phyloP scores from a whole-genome alignment of 2,888 invertebrate species.

The Epinotia brunnichana region DNA sequence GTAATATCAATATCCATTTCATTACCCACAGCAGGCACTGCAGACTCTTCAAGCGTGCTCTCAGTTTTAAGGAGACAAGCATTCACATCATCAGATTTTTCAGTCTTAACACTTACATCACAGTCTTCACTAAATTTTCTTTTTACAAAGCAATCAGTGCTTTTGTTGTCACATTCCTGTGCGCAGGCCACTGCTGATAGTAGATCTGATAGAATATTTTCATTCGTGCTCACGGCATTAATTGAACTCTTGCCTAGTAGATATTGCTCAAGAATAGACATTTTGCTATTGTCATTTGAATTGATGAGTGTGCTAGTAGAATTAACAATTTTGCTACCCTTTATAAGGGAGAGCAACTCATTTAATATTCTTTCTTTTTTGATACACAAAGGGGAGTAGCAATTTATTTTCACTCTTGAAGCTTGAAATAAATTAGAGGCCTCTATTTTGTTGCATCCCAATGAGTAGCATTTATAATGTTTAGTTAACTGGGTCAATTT shows the following conservation, averaged over 20 bases:
- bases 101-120: constrained; percentile 66
- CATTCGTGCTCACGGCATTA: constrained; percentile 69
- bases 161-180: constrained; percentile 85
- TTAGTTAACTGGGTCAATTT: constrained; percentile 88
- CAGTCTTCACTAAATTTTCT: constrained; percentile 69
- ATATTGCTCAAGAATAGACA: constrained; percentile 88
- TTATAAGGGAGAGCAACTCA: constrained; percentile 86
- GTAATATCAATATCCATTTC: constrained; percentile 81
- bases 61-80: constrained; percentile 76
- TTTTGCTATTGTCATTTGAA: constrained; percentile 80
- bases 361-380: constrained; percentile 88
- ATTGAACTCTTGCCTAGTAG: constrained; percentile 82
- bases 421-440: constrained; percentile 77
- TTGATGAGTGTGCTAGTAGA: constrained; percentile 71
- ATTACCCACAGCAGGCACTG: constrained; percentile 79
- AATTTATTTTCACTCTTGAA: constrained; percentile 81
- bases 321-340: constrained; percentile 82
- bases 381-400: constrained; percentile 92
- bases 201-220: constrained; percentile 85
- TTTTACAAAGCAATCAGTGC: constrained; percentile 74
- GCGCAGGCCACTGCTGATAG: constrained; percentile 85
- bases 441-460: constrained; percentile 85
- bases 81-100: constrained; percentile 62
- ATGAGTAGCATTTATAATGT: constrained; percentile 88
- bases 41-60: constrained; percentile 80